phyloP scores from a whole-genome alignment of 2,888 invertebrate species.

The Temnothorax rugatulus region DNA sequence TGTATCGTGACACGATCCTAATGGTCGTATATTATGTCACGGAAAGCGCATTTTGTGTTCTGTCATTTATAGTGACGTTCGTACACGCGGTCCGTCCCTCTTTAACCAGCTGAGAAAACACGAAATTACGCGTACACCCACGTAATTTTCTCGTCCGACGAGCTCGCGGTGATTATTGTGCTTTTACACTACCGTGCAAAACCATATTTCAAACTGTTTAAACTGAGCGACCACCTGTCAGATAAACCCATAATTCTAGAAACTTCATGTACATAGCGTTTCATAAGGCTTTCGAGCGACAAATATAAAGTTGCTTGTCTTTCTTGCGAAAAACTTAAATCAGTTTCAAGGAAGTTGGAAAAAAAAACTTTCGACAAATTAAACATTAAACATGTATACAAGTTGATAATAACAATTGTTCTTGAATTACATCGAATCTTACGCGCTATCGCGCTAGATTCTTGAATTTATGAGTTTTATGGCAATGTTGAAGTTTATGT shows the following conservation, averaged over 20 bases:
- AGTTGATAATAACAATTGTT: neutral
- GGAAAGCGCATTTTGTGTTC: constrained; percentile 49
- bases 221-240: constrained; percentile 41
- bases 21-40: constrained; percentile 66
- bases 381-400: neutral
- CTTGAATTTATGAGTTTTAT: neutral
- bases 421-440: neutral
- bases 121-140: constrained; percentile 44
- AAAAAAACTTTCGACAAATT: neutral
- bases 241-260: constrained; percentile 44
- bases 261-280: constrained; percentile 8
- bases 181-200: neutral
- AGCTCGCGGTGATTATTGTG: constrained; percentile 33
- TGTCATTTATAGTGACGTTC: constrained; percentile 51
- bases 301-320: constrained; percentile 19
- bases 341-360: neutral
- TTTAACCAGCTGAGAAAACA: constrained; percentile 51
- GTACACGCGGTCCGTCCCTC: constrained; percentile 8
- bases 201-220: constrained; percentile 51
- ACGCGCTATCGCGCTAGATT: neutral
- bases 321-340: neutral
- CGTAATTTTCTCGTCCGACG: constrained; percentile 46
- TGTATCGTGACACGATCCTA: constrained; percentile 58
- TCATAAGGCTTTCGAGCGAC: constrained; percentile 8
- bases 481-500: neutral